Evolutionary conservation across 2,113 vertebrate species (phyloP), one percentile per base, ranked within the genome.

Genomic region (Notothenia coriiceps): DNA sequence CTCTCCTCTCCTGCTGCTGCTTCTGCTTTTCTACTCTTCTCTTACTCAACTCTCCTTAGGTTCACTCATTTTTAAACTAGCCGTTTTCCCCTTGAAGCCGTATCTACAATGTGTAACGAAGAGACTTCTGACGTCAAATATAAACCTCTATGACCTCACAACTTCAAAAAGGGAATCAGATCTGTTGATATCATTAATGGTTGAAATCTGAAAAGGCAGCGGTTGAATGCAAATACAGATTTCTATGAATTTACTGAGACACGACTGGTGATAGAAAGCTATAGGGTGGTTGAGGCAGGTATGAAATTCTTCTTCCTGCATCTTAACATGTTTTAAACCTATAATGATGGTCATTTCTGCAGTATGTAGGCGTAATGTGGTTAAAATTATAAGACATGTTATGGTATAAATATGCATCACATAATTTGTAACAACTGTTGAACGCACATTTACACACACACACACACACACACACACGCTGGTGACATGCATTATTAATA

Each of bases 401-500:
- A 62, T 20, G 18, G 18, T 7, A 63, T 22, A 2, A 62, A 62
- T 40, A 56, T 50, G 15, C 1, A 46, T 40, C 46, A 54, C 33
- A 40, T 40, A 6, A 40, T 40, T 40, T 40, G 6, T 20, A 40
- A 33, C 15, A 70, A 29, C 14, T 5, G n/a, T 25, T 47, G 15
- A 47, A 29, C n/a, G 43, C 22, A n/a, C 7, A 43, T 15, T 17
- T 1, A 25, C 25, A 3, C 25, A 29, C 17, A 35, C 67, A 71
- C 49, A 64, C 44, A 59, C 70, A 51, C 66, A 17, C 35, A 35
- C 59, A 17, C 44, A 51, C 59, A 12, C 47, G 66, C 75, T 69
- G 49, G 46, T 75, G 62, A 33, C 59, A 81, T 91, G 68, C 35
- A 89, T 87, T 87, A 88, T 88, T 89, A 75, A 87, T 83, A 33